A percentile compares a stretch with the other conserved stretches of the same genome.
phyloP scores from a whole-genome alignment of 2,113 vertebrate species.

The Melanotaenia duboulayi region DNA sequence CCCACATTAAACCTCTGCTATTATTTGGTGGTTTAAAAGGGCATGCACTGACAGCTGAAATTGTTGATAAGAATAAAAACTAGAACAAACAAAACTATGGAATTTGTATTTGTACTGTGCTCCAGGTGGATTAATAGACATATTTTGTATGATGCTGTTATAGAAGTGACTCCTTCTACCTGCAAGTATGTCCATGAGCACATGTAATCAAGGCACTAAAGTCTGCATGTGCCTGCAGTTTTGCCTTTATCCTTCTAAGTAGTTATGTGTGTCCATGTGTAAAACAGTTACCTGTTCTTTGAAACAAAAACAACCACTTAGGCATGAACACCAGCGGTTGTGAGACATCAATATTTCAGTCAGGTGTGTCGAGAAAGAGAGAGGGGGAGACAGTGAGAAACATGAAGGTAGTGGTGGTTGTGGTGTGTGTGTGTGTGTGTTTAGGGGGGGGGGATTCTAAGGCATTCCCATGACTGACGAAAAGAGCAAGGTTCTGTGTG shows the following conservation, averaged over 20 bases:
- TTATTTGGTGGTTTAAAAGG: neutral
- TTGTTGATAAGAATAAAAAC: no score
- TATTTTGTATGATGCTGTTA: neutral
- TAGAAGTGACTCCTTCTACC: neutral
- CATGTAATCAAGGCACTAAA: slow-evolving; percentile 12
- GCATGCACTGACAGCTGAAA: neutral
- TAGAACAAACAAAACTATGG: neutral
- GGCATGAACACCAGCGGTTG: slow-evolving; percentile 69
- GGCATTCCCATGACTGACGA: slow-evolving; percentile 67
- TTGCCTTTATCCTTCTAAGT: slow-evolving; percentile 10
- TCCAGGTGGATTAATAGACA: neutral
- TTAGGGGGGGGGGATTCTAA: slow-evolving; percentile 62
- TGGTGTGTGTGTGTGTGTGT: no score
- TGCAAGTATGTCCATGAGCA: neutral
- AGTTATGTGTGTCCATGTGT: slow-evolving; percentile 22
- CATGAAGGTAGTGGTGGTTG: slow-evolving; percentile 55
- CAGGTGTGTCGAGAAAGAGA: slow-evolving; percentile 73
- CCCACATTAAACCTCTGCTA: neutral
- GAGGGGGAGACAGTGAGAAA: slow-evolving; percentile 48
- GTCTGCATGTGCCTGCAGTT: neutral
- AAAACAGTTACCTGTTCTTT: slow-evolving; percentile 52
- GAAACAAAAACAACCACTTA: slow-evolving; percentile 77
- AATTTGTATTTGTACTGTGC: neutral
- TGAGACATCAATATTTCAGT: slow-evolving; percentile 80
- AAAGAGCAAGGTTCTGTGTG: slow-evolving; percentile 37